Percentiles rank a stretch among this genome's conserved stretches.
Evolutionary conservation across 2,888 invertebrate species (phyloP).

Genomic region (Apodemia zela): DNA sequence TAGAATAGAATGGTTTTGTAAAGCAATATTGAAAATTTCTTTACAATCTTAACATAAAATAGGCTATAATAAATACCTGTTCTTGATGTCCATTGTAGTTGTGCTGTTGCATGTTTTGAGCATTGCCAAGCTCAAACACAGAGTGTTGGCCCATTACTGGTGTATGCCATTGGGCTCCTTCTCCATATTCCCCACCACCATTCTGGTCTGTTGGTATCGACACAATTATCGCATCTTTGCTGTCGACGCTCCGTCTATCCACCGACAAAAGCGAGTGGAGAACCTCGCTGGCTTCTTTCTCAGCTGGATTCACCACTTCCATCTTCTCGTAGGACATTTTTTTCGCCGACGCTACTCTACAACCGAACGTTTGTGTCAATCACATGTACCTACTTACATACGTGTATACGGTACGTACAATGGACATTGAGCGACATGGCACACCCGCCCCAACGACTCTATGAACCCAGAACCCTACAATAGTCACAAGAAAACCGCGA

Average conservation of each 20-base stretch:
- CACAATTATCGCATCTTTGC: conserved; percentile 75
- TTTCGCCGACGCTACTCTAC: conserved; percentile 55
- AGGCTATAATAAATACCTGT: conserved; percentile 46
- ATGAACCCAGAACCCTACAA: conserved; percentile 50
- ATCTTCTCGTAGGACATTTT: conserved; percentile 79
- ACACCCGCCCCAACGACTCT: conserved; percentile 63
- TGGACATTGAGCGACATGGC: conserved; percentile 56
- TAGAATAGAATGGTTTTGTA: no score
- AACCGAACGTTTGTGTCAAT: conserved; percentile 71
- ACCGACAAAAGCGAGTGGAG: conserved; percentile 84
- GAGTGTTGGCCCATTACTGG: conserved; percentile 80
- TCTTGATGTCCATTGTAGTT: conserved; percentile 74
- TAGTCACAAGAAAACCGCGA: conserved; percentile 72
- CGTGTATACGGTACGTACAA: conserved; percentile 60
- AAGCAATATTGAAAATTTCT: no score
- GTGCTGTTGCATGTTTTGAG: conserved; percentile 70
- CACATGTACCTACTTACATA: conserved; percentile 72
- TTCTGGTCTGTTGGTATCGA: conserved; percentile 69
- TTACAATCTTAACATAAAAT: no score
- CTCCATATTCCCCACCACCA: conserved; percentile 70
- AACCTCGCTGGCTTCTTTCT: conserved; percentile 86
- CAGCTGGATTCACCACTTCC: conserved; percentile 84
- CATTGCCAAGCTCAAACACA: conserved; percentile 65
- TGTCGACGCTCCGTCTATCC: conserved; percentile 82
- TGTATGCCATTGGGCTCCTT: conserved; percentile 83